Evolutionary conservation across 2,797 vertebrate species (phyloP), one percentile per base, ranked within the genome.

Genomic region (Spondyliosoma cantharus): DNA sequence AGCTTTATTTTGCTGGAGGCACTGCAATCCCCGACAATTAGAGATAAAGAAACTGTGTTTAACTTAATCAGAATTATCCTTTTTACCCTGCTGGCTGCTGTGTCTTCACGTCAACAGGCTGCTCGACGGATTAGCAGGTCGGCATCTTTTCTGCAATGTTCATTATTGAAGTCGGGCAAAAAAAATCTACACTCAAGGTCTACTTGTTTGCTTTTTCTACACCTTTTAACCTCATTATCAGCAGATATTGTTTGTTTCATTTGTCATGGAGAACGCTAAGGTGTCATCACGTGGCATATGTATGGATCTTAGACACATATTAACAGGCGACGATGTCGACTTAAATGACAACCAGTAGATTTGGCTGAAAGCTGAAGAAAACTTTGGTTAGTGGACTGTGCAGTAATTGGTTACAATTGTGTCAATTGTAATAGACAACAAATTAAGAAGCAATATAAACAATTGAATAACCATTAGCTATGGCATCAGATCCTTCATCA

Each of bases 21-120:
- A 0, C 32, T 64, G 53, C 27, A 67, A 13, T 79, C 70, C 70
- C n/a, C 32, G 81, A 57, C 61, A 75, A 59, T 78, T 70, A 78
- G 11, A 74, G 61, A 57, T 70, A 45, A 61, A 76, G 42, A 20
- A 20, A 56, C 1, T 45, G 64, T 71, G 27, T 81, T 65, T 71
- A 69, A 75, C 74, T 62, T 46, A 71, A 69, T 11, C 45, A 60
- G 16, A 71, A 32, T 66, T 37, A 73, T 52, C 45, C 24, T 56
- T 53, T 32, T 48, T 22, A 73, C 45, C 42, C 71, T 49, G 20
- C 43, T 42, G 57, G 20, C 12, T 1, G 13, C 49, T 62, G 17
- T 27, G 46, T 73, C 52, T 60, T 7, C 52, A 25, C 42, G 17
- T 56, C 54, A 60, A 78, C 37, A 63, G 37, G 42, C 65, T 20